These are phyloP conservation scores for Delichon dasypus DNA, from an alignment of 2,797 vertebrate species.

Conservation along the genomic window DNA sequence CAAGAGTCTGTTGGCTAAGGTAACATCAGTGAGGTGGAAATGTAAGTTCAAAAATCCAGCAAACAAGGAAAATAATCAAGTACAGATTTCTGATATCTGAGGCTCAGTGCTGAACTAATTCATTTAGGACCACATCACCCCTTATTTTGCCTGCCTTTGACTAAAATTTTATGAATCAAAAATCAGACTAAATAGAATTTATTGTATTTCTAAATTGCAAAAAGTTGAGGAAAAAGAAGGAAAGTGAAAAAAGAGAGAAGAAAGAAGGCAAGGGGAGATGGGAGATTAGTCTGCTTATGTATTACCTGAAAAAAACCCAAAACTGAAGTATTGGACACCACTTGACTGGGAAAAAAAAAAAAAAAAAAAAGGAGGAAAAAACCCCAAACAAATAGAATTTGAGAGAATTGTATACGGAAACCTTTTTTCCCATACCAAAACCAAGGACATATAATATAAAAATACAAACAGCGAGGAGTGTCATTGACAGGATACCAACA, in stretches of 20 bases:
- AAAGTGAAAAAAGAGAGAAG: neutral
- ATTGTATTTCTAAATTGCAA: neutral
- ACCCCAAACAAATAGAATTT: neutral
- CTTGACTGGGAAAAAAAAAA: rapidly evolving
- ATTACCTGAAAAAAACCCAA: neutral
- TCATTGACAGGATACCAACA: neutral
- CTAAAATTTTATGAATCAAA: neutral
- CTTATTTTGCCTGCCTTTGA: neutral
- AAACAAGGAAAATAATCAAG: neutral
- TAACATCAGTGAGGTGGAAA: neutral
- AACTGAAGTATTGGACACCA: neutral
- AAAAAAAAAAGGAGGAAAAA: rapidly evolving
- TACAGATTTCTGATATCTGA: neutral
- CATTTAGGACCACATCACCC: neutral
- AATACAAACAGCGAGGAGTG: neutral
- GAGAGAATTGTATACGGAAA: neutral
- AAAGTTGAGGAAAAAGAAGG: neutral
- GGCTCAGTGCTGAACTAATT: neutral
- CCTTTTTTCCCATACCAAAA: neutral
- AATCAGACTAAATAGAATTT: neutral
- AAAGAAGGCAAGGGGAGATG: neutral
- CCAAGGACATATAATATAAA: neutral
- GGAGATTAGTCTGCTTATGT: neutral
- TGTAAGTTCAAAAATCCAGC: neutral
- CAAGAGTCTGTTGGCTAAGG: neutral